Conservation (phyloP, 2,888 invertebrate genomes). For the Platyscelio sp. region DNA sequence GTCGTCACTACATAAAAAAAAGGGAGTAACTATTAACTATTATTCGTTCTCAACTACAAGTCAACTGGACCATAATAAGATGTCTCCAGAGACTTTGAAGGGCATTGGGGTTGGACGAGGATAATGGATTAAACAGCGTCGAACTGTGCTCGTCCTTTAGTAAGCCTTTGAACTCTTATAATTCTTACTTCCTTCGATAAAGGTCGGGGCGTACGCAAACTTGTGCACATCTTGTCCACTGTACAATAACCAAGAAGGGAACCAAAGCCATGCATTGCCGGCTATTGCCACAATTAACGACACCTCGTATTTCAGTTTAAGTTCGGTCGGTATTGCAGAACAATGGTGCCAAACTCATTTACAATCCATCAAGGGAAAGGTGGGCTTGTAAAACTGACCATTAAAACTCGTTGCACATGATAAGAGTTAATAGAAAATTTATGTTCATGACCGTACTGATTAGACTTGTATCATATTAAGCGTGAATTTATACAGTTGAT, state of each 20-base stretch:
- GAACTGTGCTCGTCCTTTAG: conserved; percentile 8
- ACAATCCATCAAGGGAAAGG: not conserved
- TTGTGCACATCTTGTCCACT: conserved; percentile 8
- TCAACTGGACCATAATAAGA: conserved; percentile 55
- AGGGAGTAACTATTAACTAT: conserved; percentile 35
- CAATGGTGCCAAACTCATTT: conserved; percentile 54
- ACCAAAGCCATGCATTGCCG: conserved; percentile 57
- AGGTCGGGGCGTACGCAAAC: not conserved
- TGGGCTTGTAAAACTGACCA: not conserved
- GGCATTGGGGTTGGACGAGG: not conserved
- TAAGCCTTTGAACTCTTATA: conserved; percentile 21
- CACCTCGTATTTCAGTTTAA: not conserved
- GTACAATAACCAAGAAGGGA: conserved; percentile 23
- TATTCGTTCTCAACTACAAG: conserved; percentile 51
- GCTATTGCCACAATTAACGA: conserved; percentile 40
- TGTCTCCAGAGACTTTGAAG: conserved; percentile 50
- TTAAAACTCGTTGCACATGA: conserved; percentile 16
- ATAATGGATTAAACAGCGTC: not conserved
- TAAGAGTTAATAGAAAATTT: too few species aligned
- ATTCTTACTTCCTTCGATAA: conserved; percentile 4
- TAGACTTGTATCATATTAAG: too few species aligned
- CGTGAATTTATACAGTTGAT: too few species aligned
- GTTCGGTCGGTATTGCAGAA: conserved; percentile 55
- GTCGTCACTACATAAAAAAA: conserved; percentile 57
- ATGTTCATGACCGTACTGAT: too few species aligned